Conservation (phyloP, 1,140 invertebrate genomes). For the Wiebesia pumilae region DNA sequence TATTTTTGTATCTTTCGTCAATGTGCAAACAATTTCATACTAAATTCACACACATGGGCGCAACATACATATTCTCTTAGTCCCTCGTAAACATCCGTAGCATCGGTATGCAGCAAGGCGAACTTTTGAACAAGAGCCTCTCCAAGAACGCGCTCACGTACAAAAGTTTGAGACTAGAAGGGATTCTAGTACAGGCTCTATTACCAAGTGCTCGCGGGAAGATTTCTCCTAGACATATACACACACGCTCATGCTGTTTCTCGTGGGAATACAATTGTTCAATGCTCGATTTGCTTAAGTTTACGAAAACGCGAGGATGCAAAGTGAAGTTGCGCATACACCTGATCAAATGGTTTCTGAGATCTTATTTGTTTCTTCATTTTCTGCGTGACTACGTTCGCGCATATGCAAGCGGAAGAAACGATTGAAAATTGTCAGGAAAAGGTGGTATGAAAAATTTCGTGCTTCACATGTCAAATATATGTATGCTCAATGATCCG, state of each 20-base stretch:
- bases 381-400: neutral
- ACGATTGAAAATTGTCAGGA: neutral
- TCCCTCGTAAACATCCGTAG: slow-evolving; percentile 26
- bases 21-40: slow-evolving; percentile 6
- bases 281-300: slow-evolving; percentile 47
- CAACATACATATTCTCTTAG: neutral
- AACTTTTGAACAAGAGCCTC: slow-evolving; percentile 48
- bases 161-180: slow-evolving; percentile 32
- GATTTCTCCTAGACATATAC: slow-evolving; percentile 33
- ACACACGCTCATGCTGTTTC: neutral
- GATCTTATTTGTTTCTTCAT: slow-evolving; percentile 36
- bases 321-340: slow-evolving; percentile 38
- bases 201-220: slow-evolving; percentile 47
- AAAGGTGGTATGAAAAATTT: neutral
- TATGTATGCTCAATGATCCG: neutral
- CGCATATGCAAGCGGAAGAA: neutral
- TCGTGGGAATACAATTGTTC: slow-evolving; percentile 44
- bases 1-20: neutral
- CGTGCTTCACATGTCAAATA: neutral
- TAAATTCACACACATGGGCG: neutral
- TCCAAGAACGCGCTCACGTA: slow-evolving; percentile 27
- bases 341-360: slow-evolving; percentile 33
- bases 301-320: slow-evolving; percentile 31
- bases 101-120: slow-evolving; percentile 44
- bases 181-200: neutral